Percentiles rank a stretch among this genome's conserved stretches.
These are phyloP conservation scores for Sigmodon hispidus DNA, from an alignment of 2,113 vertebrate genomes.

Conservation along the genomic window DNA sequence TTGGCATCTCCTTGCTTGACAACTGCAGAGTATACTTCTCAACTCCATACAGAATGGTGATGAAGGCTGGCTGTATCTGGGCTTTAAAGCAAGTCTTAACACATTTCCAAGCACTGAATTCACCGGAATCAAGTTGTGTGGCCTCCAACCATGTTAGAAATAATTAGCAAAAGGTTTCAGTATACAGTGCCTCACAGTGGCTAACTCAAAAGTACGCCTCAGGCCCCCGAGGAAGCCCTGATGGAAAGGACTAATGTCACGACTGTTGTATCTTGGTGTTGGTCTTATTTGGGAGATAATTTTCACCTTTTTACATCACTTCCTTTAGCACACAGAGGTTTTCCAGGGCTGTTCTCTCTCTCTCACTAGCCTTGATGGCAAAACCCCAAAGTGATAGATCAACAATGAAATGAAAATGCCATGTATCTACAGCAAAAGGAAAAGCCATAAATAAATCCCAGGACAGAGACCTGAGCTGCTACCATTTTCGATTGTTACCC, in stretches of 20 bases:
- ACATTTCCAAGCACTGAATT: neutral
- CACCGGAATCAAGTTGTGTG: fast-evolving
- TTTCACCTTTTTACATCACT: fast-evolving
- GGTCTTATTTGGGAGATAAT: neutral
- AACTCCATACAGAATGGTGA: fast-evolving
- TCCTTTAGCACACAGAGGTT: neutral
- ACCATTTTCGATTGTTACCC: fast-evolving
- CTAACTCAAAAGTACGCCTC: neutral
- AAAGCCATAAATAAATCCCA: fast-evolving
- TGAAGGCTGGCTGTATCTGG: fast-evolving
- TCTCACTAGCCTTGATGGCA: neutral
- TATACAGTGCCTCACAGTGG: fast-evolving
- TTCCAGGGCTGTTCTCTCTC: neutral
- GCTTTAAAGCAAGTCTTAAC: neutral
- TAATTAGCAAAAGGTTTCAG: neutral
- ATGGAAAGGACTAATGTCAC: fast-evolving
- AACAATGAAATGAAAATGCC: neutral
- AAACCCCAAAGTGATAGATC: neutral
- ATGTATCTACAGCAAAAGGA: neutral
- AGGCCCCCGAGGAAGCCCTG: neutral
- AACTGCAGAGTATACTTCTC: fast-evolving
- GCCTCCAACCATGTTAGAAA: neutral
- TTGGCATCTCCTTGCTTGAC: neutral
- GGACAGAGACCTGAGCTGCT: fast-evolving
- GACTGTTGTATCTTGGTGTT: fast-evolving